Conservation (phyloP, 2,888 invertebrate species). For the Leucophenga maculata region DNA sequence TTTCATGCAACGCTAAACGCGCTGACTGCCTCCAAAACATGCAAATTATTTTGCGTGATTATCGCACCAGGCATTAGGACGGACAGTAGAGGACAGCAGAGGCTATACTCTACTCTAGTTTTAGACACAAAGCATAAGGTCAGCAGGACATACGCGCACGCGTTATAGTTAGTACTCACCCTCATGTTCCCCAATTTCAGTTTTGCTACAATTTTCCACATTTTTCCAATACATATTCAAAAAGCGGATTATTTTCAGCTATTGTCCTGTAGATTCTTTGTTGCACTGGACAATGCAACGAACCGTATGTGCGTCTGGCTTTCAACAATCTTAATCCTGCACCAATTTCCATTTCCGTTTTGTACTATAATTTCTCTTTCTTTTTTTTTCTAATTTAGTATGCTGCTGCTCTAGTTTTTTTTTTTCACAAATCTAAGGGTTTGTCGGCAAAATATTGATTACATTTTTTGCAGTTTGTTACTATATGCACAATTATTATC, state of each 20-base stretch:
- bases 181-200: conserved; percentile 12
- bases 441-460: conserved; percentile 25
- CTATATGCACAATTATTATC: conserved; percentile 3
- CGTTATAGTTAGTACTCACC: background rate
- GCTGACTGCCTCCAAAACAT: conserved; percentile 15
- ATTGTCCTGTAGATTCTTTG: background rate
- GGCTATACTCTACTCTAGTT: background rate
- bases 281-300: conserved; percentile 18
- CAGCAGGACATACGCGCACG: conserved; percentile 16
- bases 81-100: too few species aligned
- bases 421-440: background rate
- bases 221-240: conserved; percentile 62
- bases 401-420: background rate
- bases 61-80: conserved; percentile 27
- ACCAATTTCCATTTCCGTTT: conserved; percentile 56
- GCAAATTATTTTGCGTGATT: conserved; percentile 36
- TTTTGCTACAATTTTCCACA: conserved; percentile 12
- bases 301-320: conserved; percentile 1
- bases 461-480: conserved; percentile 8
- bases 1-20: conserved; percentile 40
- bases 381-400: background rate
- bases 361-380: background rate
- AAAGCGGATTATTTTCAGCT: conserved; percentile 68
- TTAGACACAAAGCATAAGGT: background rate
- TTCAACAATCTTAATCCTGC: conserved; percentile 52